Evolutionary conservation across 2,888 invertebrate species (phyloP).

Genomic region (Cerceris ruficornis): DNA sequence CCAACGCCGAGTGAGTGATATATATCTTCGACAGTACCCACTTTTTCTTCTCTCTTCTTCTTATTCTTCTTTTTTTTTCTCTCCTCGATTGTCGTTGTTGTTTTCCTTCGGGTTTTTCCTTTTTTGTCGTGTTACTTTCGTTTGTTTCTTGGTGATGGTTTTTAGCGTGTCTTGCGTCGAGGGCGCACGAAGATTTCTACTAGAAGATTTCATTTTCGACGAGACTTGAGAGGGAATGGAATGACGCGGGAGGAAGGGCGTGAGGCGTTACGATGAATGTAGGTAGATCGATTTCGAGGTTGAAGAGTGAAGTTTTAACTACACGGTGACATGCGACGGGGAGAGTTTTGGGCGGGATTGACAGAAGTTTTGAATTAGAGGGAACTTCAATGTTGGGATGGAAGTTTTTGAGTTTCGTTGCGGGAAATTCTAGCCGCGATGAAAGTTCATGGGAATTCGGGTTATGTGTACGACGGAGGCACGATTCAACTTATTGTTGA

Average conservation of each 20-base stretch:
- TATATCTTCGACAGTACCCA: conserved; percentile 44
- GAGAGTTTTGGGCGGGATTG: too few relatives aligned
- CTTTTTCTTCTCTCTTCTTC: conserved; percentile 14
- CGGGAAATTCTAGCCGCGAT: too few relatives aligned
- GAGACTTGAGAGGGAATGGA: conserved; percentile 75
- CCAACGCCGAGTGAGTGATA: conserved; percentile 96
- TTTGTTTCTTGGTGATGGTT: background rate
- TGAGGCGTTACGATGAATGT: background rate
- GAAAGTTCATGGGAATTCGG: too few relatives aligned
- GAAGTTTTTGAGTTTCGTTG: too few relatives aligned
- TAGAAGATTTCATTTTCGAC: conserved; percentile 24
- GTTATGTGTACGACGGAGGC: too few relatives aligned
- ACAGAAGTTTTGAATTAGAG: too few relatives aligned
- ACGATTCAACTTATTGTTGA: too few relatives aligned
- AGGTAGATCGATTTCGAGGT: background rate
- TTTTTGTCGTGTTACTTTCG: background rate
- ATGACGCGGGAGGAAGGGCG: conserved; percentile 33
- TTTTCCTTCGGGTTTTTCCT: too few relatives aligned
- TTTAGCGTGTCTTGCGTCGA: conserved; percentile 3
- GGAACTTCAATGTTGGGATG: too few relatives aligned
- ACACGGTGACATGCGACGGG: too few relatives aligned
- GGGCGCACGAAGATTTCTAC: conserved; percentile 5
- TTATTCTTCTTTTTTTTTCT: conserved; percentile 18
- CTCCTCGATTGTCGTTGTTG: conserved; percentile 19
- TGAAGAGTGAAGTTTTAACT: too few relatives aligned